A percentile compares a stretch with the other conserved stretches of the same genome.
These are phyloP conservation scores for Polypterus bichir DNA, from an alignment of 2,113 vertebrate genomes.

Conservation along the genomic window DNA sequence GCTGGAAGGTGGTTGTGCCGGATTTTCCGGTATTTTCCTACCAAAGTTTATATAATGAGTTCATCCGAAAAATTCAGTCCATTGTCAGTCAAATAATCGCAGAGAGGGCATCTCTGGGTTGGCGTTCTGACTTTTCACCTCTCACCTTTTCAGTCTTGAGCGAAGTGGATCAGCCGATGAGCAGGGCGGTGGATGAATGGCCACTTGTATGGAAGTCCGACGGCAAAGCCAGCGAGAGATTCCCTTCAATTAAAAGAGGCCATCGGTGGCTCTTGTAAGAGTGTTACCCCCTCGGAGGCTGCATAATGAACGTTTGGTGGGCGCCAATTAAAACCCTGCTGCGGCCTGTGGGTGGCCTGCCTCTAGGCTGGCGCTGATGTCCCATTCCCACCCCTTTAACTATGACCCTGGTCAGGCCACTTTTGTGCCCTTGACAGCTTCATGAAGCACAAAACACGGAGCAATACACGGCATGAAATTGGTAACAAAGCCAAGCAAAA, in stretches of 20 bases:
- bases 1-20: too few species aligned
- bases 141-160: constrained; percentile 21
- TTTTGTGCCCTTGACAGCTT: constrained; percentile 81
- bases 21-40: too few species aligned
- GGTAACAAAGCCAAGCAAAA: constrained; percentile 74
- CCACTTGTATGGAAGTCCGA: constrained; percentile 42
- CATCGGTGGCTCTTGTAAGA: constrained; percentile 37
- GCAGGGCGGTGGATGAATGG: constrained; percentile 35
- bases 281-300: constrained; percentile 29
- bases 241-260: constrained; percentile 37
- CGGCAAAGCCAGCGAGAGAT: constrained; percentile 28
- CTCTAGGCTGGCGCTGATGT: constrained; percentile 48
- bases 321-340: constrained; percentile 30
- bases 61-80: too few species aligned
- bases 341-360: constrained; percentile 62
- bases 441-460: constrained; percentile 75
- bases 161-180: constrained; percentile 32
- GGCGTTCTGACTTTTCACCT: too few species aligned
- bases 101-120: too few species aligned
- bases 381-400: constrained; percentile 77
- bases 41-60: too few species aligned
- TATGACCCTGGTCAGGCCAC: constrained; percentile 66
- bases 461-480: constrained; percentile 80
- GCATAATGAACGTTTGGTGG: constrained; percentile 38
- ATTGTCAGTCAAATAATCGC: too few species aligned